Percentiles rank a stretch among this genome's conserved stretches.
Evolutionary conservation across 2,797 vertebrate genomes (phyloP).

Genomic region (Mus minutoides): DNA sequence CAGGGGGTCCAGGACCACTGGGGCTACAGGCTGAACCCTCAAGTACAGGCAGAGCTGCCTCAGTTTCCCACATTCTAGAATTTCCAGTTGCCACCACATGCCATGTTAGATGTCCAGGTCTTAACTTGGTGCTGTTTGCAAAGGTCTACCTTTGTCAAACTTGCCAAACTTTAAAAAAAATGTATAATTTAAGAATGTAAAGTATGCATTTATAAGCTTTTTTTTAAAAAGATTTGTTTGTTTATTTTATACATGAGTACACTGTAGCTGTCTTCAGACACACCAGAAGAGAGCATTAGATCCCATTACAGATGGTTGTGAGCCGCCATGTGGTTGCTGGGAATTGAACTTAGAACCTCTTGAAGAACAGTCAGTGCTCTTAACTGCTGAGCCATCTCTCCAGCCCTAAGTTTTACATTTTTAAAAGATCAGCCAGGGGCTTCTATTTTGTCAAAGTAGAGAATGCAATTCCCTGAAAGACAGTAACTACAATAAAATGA

Average conservation of each 20-base stretch:
- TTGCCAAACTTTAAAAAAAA: neutral
- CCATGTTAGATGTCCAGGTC: neutral
- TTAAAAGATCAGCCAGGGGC: neutral
- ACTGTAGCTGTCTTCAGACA: too few species aligned
- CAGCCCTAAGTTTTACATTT: neutral
- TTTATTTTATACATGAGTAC: too few species aligned
- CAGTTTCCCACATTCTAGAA: neutral
- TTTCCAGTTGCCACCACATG: too few species aligned
- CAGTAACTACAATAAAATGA: neutral
- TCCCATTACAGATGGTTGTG: too few species aligned
- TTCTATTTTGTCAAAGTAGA: neutral
- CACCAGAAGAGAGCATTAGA: too few species aligned
- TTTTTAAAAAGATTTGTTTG: neutral
- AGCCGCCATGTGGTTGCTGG: too few species aligned
- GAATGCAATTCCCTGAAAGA: neutral
- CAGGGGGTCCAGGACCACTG: neutral
- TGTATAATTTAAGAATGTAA: neutral
- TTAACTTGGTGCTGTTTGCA: neutral
- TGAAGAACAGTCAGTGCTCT: neutral
- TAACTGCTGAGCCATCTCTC: too few species aligned
- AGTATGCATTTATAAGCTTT: neutral
- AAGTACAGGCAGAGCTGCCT: neutral
- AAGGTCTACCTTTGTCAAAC: neutral
- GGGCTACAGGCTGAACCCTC: neutral
- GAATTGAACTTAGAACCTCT: too few species aligned